Evolutionary conservation across 2,888 invertebrate genomes (phyloP), one percentile per base, ranked within the genome.

Genomic region (Drosophila kuntzei): DNA sequence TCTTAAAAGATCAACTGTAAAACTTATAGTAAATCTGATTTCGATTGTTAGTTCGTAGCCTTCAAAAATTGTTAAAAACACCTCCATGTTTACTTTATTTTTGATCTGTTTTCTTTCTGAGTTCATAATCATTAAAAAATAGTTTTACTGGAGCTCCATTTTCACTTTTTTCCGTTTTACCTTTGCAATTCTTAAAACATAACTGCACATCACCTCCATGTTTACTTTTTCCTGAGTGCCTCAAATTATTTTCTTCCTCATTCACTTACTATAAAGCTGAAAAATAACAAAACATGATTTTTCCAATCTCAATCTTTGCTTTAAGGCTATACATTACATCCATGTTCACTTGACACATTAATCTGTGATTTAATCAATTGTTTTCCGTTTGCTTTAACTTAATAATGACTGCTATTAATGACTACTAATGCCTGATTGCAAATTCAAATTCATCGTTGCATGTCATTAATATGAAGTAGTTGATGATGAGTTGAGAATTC

Each of bases 391-490:
- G 41, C 34, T 14, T 29, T 6, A 44, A 44, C 50, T 43, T 14
- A 16, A 8, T 58, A 58, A 47, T 43, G 27, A 54, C 41, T 20
- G n/a, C 29, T 53, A 58, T 39, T 39, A 47, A 47, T 59, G 41
- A 41, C 41, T 29, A 16, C 64, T 18, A 57, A 55, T 57, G 57
- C 44, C n/a, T 14, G 25, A 14, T 16, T 36, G 27, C 12, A 27
- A 39, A 18, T n/a, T n/a, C n/a, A n/a, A n/a, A n/a, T n/a, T n/a
- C n/a, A n/a, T n/a, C n/a, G n/a, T n/a, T 71, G 66, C 66, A 59
- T 62, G 44, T 59, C 62, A 59, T 75, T 72, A 54, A 25, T 39
- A 25, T 34, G 27, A 12, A 44, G 12, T 12, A 29, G 41, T 14
- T 12, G 29, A 11, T 29, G 29, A 29, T 20, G 8, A 16, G 18